Evolutionary conservation across 2,113 vertebrate genomes (phyloP).

Genomic region (Pollimyrus isidori): DNA sequence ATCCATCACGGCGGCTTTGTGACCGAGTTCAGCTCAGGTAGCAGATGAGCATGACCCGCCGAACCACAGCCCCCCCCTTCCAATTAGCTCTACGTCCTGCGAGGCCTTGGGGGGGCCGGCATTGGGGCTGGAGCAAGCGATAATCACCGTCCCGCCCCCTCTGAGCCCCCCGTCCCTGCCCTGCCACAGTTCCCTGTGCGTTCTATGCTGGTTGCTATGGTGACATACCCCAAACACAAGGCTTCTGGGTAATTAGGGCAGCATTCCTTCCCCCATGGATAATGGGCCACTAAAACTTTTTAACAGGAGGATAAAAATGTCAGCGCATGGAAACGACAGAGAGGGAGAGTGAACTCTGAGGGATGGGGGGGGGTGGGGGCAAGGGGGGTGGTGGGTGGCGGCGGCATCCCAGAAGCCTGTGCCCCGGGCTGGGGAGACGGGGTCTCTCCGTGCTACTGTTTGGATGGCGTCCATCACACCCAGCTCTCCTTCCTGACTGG

Average conservation of each 20-base stretch:
- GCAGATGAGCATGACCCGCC: neutral
- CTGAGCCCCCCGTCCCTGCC: neutral
- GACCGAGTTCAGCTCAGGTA: neutral
- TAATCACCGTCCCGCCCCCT: neutral
- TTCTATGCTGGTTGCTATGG: conserved; percentile 37
- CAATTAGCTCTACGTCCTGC: neutral
- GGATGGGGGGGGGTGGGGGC: neutral
- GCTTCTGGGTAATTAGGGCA: conserved; percentile 58
- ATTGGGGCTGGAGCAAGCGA: neutral
- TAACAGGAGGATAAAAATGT: conserved; percentile 67
- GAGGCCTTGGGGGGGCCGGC: neutral
- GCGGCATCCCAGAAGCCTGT: neutral
- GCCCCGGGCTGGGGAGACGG: neutral
- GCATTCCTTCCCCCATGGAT: conserved; percentile 61
- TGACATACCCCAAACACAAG: conserved; percentile 49
- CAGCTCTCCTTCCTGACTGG: neutral
- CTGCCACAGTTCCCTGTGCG: neutral
- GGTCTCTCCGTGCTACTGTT: neutral
- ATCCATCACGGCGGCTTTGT: neutral
- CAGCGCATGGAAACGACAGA: conserved; percentile 48
- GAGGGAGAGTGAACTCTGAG: neutral
- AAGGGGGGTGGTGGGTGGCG: neutral
- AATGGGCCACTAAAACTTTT: conserved; percentile 62
- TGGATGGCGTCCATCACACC: neutral
- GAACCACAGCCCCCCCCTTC: neutral